phyloP scores from a whole-genome alignment of 2,888 invertebrate species.

The Seladonia tumulorum region DNA sequence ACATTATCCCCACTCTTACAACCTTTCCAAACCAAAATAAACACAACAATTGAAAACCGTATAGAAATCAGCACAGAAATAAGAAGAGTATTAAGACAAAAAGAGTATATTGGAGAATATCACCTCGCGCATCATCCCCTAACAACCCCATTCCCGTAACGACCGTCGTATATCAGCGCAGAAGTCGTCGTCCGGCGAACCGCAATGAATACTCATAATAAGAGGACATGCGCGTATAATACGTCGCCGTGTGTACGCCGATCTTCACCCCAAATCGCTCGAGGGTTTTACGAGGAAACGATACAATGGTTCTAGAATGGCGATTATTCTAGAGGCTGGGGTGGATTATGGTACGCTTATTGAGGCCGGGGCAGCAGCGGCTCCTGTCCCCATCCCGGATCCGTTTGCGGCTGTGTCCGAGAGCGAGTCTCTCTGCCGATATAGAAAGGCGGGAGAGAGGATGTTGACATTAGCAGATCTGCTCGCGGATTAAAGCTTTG shows the following conservation, averaged over 20 bases:
- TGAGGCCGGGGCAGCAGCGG: constrained; percentile 66
- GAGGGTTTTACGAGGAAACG: constrained; percentile 71
- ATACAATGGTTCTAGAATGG: constrained; percentile 77
- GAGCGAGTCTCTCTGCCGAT: constrained; percentile 32
- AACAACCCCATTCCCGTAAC: too few relatives aligned
- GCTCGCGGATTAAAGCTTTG: constrained; percentile 83
- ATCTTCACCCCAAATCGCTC: constrained; percentile 71
- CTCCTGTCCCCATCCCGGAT: constrained; percentile 65
- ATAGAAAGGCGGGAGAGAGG: constrained; percentile 69
- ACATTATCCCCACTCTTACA: too few relatives aligned
- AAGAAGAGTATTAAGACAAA: too few relatives aligned
- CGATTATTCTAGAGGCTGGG: constrained; percentile 80
- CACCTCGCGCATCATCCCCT: too few relatives aligned
- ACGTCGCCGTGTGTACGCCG: constrained; percentile 54
- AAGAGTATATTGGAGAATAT: too few relatives aligned
- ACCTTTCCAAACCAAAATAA: too few relatives aligned
- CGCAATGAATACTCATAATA: constrained; percentile 72
- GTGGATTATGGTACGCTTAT: constrained; percentile 80
- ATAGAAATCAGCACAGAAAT: too few relatives aligned
- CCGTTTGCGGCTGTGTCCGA: constrained; percentile 47
- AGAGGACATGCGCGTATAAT: constrained; percentile 63
- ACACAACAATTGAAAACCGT: too few relatives aligned
- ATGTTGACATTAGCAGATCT: constrained; percentile 83
- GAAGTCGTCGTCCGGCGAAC: constrained; percentile 35
- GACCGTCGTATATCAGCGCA: background rate